Base-by-base conservation (phyloP, 2,113 vertebrate genomes). In the Desmodus rotundus region DNA sequence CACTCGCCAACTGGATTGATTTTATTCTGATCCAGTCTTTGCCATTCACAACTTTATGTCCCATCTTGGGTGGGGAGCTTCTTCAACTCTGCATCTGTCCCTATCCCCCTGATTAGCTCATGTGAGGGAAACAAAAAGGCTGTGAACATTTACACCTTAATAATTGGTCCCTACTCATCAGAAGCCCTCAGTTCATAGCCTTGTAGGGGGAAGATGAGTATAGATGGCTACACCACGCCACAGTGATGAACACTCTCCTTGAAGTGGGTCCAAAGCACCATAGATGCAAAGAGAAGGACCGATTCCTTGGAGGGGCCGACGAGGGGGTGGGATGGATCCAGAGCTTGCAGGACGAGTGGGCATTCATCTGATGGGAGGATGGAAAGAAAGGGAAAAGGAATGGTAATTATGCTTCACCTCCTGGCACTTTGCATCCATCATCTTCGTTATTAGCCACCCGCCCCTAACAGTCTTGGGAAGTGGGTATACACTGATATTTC, bases 1-100 rank as follows among this genome's bases (percentile, higher is more conserved):
- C 17, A 22, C 26, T 63, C 3, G 5, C 9, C 31, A 3, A 16
- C 41, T 41, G 17, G 33, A 43, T 61, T 0, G 0, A n/a, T 74
- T 87, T 80, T 89, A 26, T 36, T 84, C 43, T n/a, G 73, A 43
- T 58, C 19, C 10, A 76, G 50, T 4, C 86, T 93, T 74, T 78
- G 26, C 50, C 4, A 4, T 54, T 81, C 22, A 41, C 56, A 61
- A 63, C 54, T 67, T 47, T 72, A 28, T 15, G 19, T 24, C 78
- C 36, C 65, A 45, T 78, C 84, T 28, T 20, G 16, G 8, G 31
- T n/a, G 56, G 83, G 38, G 81, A 43, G 61, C 13, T 58, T 72
- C 58, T 78, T 87, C 61, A 47, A 63, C 16, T 86, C 43, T 33
- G 0, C 24, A 17, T 77, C 68, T 61, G 16, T 54, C 20, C 10